Evolutionary conservation across 1,140 invertebrate species (phyloP).

Genomic region (Hyposmocoma kahamanoa): DNA sequence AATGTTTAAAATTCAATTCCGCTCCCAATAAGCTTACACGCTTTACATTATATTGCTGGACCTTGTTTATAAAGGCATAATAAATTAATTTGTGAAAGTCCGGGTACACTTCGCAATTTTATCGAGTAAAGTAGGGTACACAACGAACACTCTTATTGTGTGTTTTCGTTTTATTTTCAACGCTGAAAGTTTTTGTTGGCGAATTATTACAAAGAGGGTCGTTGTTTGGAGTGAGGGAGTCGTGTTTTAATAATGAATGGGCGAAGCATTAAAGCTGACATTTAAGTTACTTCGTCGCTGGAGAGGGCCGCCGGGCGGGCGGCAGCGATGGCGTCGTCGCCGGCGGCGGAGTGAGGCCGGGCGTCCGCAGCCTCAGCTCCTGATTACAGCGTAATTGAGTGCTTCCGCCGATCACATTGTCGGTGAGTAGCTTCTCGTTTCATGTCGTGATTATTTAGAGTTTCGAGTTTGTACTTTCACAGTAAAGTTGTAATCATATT

Average conservation of each 20-base stretch:
- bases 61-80: slow-evolving; percentile 17
- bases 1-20: no score
- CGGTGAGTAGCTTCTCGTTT: background rate
- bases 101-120: slow-evolving; percentile 18
- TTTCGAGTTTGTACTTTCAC: background rate
- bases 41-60: slow-evolving; percentile 22
- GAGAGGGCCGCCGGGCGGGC: no score
- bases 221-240: slow-evolving; percentile 16
- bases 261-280: slow-evolving; percentile 28
- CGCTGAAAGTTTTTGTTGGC: slow-evolving; percentile 20
- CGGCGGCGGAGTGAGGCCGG: background rate
- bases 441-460: no score
- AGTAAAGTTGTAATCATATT: background rate
- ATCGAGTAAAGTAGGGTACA: slow-evolving; percentile 6
- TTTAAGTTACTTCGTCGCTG: no score
- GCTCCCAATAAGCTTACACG: no score
- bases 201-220: slow-evolving; percentile 19
- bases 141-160: background rate
- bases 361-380: slow-evolving; percentile 20
- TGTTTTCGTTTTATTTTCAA: slow-evolving; percentile 16
- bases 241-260: slow-evolving; percentile 26
- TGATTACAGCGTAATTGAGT: slow-evolving; percentile 52
- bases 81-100: slow-evolving; percentile 23
- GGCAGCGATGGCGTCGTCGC: background rate
- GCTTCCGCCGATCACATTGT: slow-evolving; percentile 27